Evolutionary conservation across 2,888 invertebrate species (phyloP).

Genomic region (Pandemis corylana): DNA sequence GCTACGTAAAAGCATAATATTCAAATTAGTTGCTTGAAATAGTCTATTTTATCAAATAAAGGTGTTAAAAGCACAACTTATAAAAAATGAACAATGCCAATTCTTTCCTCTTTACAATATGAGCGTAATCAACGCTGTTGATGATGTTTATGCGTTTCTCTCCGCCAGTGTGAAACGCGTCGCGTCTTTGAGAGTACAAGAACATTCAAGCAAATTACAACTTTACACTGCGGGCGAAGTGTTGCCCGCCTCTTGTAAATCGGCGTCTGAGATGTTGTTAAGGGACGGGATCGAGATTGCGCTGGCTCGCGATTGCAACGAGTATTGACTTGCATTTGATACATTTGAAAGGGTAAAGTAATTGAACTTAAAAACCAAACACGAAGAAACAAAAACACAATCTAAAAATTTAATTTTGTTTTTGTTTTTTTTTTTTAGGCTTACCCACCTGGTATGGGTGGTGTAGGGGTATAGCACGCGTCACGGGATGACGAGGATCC

Average conservation of each 20-base stretch:
- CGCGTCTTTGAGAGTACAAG: slow-evolving; percentile 20
- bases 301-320: neutral
- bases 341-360: neutral
- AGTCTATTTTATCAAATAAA: too few relatives aligned
- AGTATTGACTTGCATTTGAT: neutral
- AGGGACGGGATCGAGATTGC: slow-evolving; percentile 4
- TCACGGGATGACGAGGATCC: too few relatives aligned
- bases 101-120: too few relatives aligned
- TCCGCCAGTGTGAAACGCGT: slow-evolving; percentile 14
- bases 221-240: slow-evolving; percentile 22
- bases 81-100: too few relatives aligned
- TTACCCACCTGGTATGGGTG: too few relatives aligned
- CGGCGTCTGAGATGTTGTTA: slow-evolving; percentile 2
- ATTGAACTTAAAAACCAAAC: neutral
- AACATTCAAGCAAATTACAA: slow-evolving; percentile 33
- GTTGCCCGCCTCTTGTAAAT: slow-evolving; percentile 12
- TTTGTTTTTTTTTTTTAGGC: too few relatives aligned
- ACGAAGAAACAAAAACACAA: neutral
- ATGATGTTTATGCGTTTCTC: neutral
- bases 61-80: too few relatives aligned
- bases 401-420: neutral
- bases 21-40: too few relatives aligned
- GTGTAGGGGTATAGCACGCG: too few relatives aligned
- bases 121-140: too few relatives aligned
- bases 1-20: too few relatives aligned